phyloP scores from a whole-genome alignment of 2,888 invertebrate species.

The Elegia similella region DNA sequence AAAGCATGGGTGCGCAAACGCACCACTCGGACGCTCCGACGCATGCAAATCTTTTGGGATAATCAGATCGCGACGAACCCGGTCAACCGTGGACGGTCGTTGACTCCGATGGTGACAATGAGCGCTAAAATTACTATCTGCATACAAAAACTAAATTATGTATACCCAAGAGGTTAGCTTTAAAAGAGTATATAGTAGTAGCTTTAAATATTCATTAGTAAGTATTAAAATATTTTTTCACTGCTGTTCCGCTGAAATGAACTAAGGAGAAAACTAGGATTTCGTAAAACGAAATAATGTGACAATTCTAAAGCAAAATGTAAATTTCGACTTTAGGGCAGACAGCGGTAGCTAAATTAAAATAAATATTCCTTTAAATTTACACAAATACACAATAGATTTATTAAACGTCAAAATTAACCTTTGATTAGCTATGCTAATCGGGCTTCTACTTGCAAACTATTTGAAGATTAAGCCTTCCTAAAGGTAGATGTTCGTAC shows the following conservation, averaged over 20 bases:
- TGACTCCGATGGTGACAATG: conserved; percentile 57
- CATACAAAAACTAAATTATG: background rate
- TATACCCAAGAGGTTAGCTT: too few species aligned
- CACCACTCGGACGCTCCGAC: conserved; percentile 49
- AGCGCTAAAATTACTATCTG: conserved; percentile 21
- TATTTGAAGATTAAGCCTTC: background rate
- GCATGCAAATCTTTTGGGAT: conserved; percentile 77
- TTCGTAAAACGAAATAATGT: background rate
- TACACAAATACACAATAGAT: background rate
- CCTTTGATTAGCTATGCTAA: background rate
- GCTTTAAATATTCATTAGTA: too few species aligned
- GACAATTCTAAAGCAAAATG: background rate
- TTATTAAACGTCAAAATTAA: conserved; percentile 14
- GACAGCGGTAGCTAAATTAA: background rate
- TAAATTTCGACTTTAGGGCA: background rate
- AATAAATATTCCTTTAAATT: background rate
- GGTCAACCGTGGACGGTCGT: conserved; percentile 70
- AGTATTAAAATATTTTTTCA: too few species aligned
- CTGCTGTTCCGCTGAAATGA: too few species aligned
- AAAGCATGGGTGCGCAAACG: conserved; percentile 61
- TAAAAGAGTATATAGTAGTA: too few species aligned
- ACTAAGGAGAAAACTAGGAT: too few species aligned
- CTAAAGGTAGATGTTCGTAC: conserved; percentile 7
- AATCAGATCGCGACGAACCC: conserved; percentile 77
- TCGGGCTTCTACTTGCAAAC: conserved; percentile 1